These are phyloP conservation scores for Danio jaintianensis DNA, from an alignment of 2,797 vertebrate species.

Conservation along the genomic window DNA sequence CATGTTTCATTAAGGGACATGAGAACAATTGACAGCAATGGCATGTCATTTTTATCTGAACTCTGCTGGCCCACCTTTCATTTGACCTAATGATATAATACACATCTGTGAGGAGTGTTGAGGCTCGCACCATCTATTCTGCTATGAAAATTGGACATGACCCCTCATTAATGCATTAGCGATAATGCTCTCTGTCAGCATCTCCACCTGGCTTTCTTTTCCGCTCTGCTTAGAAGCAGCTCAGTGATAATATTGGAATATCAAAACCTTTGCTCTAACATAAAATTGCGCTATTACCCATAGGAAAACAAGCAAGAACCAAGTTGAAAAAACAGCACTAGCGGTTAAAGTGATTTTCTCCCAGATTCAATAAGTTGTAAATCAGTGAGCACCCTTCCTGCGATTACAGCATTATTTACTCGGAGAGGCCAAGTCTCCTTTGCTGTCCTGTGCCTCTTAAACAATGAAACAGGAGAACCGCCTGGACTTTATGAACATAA, in stretches of 20 bases:
- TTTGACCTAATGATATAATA: conserved; percentile 52
- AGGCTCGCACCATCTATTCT: conserved; percentile 35
- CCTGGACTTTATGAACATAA: conserved; percentile 65
- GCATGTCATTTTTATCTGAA: neutral
- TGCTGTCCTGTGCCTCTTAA: conserved; percentile 60
- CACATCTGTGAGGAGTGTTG: conserved; percentile 37
- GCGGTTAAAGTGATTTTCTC: conserved; percentile 61
- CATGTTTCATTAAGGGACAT: neutral
- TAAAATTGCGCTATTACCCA: conserved; percentile 44
- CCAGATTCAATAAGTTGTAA: conserved; percentile 63
- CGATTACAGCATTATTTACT: conserved; percentile 63
- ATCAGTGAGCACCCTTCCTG: conserved; percentile 60
- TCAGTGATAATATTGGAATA: conserved; percentile 49
- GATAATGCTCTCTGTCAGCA: conserved; percentile 41
- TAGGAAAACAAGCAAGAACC: conserved; percentile 43
- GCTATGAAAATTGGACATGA: conserved; percentile 52
- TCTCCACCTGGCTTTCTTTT: conserved; percentile 30
- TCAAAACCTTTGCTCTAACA: conserved; percentile 51
- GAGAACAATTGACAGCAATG: neutral
- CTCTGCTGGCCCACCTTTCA: conserved; percentile 18
- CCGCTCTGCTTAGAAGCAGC: conserved; percentile 40
- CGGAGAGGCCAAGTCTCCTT: conserved; percentile 57
- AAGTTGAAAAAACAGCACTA: conserved; percentile 39
- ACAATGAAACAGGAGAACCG: conserved; percentile 59
- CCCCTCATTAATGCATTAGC: conserved; percentile 55